Evolutionary conservation across 1,140 invertebrate genomes (phyloP).

Genomic region (Euglossa dilemma): DNA sequence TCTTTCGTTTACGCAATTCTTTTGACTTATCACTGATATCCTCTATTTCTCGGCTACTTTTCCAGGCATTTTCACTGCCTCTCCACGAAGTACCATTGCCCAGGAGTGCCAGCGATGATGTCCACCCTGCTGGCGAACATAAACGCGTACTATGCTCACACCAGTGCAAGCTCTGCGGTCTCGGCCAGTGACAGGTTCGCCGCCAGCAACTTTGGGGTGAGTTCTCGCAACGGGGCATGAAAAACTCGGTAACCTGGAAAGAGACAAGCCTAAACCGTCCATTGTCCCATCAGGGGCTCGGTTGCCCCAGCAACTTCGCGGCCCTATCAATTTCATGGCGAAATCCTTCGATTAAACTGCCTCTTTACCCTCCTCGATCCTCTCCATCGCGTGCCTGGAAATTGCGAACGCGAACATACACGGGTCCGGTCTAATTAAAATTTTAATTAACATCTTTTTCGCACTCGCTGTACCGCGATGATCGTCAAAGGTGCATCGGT

Average conservation of each 20-base stretch:
- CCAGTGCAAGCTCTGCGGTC: slow-evolving; percentile 98
- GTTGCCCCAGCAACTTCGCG: slow-evolving; percentile 11
- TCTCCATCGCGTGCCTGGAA: background rate
- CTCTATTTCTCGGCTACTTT: slow-evolving; percentile 51
- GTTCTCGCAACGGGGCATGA: too few relatives aligned
- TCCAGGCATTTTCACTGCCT: slow-evolving; percentile 99
- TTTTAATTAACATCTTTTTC: slow-evolving; percentile 64
- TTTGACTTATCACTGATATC: background rate
- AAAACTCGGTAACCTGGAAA: background rate
- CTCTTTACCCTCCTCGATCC: background rate
- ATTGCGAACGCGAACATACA: background rate
- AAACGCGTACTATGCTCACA: slow-evolving; percentile 99
- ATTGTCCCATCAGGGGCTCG: slow-evolving; percentile 67
- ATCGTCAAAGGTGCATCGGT: background rate
- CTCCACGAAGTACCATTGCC: slow-evolving; percentile 99
- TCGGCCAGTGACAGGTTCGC: slow-evolving; percentile 99
- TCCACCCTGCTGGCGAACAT: slow-evolving; percentile 99
- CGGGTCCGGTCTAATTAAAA: slow-evolving; percentile 51
- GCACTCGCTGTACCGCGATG: too few relatives aligned
- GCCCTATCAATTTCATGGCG: slow-evolving; percentile 48
- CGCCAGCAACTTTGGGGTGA: slow-evolving; percentile 99
- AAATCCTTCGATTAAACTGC: slow-evolving; percentile 20
- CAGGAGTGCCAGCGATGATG: slow-evolving; percentile 99
- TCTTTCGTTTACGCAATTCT: too few relatives aligned
- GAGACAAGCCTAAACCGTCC: slow-evolving; percentile 55